Evolutionary conservation across 2,113 vertebrate genomes (phyloP), one percentile per base, ranked within the genome.

Genomic region (Indicator maculatus): DNA sequence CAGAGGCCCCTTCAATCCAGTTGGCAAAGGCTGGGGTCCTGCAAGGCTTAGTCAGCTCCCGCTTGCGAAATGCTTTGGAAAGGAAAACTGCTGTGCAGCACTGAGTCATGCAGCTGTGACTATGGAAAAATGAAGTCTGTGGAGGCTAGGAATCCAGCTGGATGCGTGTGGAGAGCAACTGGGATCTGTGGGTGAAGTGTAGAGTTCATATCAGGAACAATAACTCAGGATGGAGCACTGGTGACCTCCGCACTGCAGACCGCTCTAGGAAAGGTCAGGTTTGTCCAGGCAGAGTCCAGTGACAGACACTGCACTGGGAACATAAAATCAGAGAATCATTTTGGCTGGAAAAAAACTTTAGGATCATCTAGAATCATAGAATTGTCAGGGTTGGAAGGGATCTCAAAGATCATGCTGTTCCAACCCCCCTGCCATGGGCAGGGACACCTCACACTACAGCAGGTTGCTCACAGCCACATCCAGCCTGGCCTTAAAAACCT

Each of bases 81-180:
- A 81, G 16, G 67, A 92, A 90, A 94, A 81, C 76, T 92, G 80
- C 88, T 83, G 88, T 0, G 0, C 86, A 88, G 88, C 61, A 92
- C 92, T 96, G 96, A 94, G 90, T 94, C 93, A 88, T 81, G 83
- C 53, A 90, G 73, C 44, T 86, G 80, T 12, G 76, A 12, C 86
- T 71, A 4, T 7, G 63, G 76, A 94, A 83, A 88, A 95, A 63
- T n/a, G 76, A 53, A 77, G 36, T 15, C 56, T 41, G n/a, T 12
- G 44, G 52, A 70, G 71, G 33, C 21, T 19, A 36, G 55, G 67
- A 77, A 88, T 78, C 76, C 72, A 89, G 87, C 85, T 94, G 93
- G 67, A 93, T 89, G 77, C 36, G 61, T 44, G 17, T 63, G 81
- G 52, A 73, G 45, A 76, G 19, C 33, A 70, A 9, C 13, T 53